phyloP scores from a whole-genome alignment of 2,113 vertebrate species.

The Tychaedon coryphoeus region DNA sequence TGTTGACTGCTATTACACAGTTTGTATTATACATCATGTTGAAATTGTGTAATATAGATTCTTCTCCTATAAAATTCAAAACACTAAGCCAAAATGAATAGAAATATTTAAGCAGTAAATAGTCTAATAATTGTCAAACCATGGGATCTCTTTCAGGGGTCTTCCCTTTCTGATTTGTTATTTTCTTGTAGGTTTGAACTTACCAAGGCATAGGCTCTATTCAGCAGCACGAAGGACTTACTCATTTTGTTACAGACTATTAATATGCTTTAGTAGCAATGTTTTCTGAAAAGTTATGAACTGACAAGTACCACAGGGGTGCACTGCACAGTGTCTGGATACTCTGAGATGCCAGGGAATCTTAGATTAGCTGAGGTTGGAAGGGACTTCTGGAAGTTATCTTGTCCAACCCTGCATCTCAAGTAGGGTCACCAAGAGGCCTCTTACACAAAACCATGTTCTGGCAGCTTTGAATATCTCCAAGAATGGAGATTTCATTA shows the following conservation, averaged over 20 bases:
- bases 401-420: background rate
- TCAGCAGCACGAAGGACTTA: background rate
- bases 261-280: background rate
- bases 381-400: background rate
- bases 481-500: background rate
- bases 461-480: background rate
- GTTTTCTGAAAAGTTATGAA: background rate
- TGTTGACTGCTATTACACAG: background rate
- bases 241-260: background rate
- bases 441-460: background rate
- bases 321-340: background rate
- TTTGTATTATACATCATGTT: background rate
- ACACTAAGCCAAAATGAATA: background rate
- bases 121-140: background rate
- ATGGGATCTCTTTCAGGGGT: background rate
- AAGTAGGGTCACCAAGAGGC: background rate
- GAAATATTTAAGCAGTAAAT: background rate
- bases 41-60: background rate
- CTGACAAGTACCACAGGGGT: background rate
- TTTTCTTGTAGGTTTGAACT: background rate
- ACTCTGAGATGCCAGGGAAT: background rate
- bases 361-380: background rate
- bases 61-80: background rate
- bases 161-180: background rate
- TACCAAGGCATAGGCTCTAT: fast-evolving